phyloP scores from a whole-genome alignment of 2,113 vertebrate genomes.

The Talpa occidentalis region DNA sequence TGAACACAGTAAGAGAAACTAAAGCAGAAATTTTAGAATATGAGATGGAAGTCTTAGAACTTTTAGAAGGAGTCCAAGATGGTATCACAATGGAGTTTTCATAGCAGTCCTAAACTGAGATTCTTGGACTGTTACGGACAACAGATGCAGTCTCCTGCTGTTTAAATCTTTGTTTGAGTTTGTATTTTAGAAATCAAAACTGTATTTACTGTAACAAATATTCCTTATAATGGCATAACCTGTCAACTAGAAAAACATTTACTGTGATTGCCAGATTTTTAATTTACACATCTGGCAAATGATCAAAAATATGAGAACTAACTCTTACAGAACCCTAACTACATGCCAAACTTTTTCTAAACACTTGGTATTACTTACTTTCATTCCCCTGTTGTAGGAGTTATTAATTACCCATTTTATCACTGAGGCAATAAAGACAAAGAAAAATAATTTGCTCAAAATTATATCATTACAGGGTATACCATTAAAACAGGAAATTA shows the following conservation, averaged over 20 bases:
- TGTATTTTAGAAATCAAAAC: background rate
- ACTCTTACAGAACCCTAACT: background rate
- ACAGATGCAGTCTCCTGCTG: background rate
- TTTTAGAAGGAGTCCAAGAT: background rate
- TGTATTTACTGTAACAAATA: background rate
- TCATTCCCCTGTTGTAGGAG: background rate
- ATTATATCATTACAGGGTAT: background rate
- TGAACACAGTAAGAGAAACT: background rate
- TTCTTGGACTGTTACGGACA: background rate
- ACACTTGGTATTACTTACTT: background rate
- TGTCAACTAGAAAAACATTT: background rate
- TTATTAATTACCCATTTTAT: background rate
- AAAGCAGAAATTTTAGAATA: background rate
- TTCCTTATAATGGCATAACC: background rate
- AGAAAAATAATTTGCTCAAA: background rate
- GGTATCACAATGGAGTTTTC: too few species aligned
- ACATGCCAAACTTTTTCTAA: background rate
- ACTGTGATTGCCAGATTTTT: background rate
- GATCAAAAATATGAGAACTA: background rate
- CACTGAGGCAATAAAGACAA: background rate
- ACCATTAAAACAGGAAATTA: background rate
- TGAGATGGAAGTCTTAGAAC: background rate
- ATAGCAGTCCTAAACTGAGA: background rate
- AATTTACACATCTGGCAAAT: background rate
- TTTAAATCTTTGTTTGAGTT: background rate